Base-by-base conservation (phyloP, 2,797 vertebrate genomes). In the Lacerta viridis region DNA sequence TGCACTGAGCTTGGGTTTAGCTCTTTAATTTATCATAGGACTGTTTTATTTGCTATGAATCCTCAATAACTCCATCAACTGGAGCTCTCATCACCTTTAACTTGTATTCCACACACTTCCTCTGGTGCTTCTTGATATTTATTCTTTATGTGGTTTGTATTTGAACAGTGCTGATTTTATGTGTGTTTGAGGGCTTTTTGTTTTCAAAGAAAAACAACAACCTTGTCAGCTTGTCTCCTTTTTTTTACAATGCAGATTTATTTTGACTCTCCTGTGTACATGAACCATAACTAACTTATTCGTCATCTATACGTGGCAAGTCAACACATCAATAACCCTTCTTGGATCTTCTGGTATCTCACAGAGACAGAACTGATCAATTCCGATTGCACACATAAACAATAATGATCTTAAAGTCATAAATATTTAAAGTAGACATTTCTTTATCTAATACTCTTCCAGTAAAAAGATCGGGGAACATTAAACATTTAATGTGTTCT, bases 161-260 rank as follows among this genome's bases (percentile, higher is more conserved):
- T 91, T 92, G 61, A 64, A 85, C 1, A 0, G 0, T 90, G 68
- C 74, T 75, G 11, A 80, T 90, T 89, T 77, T 41, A 87, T 87
- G 92, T 93, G 72, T 92, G 86, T 91, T 84, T 91, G 92, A 92
- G 85, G 41, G 1, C 9, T 83, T 11, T 66, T 43, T 69, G 25
- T 43, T 43, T 11, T 36, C 18, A 29, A 50, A 33, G 29, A n/a
- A 55, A 59, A 46, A 78, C 17, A 33, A 20, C 18, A 55, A 55
- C 11, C 6, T 55, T 80, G 50, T 59, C 18, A 80, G 18, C 43
- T 78, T 78, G 11, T 64, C 1, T 75, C 83, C 92, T 64, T 72
- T 72, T 2, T 64, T 93, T 93, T 82, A 78, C 92, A 93, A 41
- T 41, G 13, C 59, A 36, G 55, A 86, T 91, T 85, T 80, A 43